Base-by-base conservation (phyloP, 2,888 invertebrate genomes). In the Himalopsyche japonica region DNA sequence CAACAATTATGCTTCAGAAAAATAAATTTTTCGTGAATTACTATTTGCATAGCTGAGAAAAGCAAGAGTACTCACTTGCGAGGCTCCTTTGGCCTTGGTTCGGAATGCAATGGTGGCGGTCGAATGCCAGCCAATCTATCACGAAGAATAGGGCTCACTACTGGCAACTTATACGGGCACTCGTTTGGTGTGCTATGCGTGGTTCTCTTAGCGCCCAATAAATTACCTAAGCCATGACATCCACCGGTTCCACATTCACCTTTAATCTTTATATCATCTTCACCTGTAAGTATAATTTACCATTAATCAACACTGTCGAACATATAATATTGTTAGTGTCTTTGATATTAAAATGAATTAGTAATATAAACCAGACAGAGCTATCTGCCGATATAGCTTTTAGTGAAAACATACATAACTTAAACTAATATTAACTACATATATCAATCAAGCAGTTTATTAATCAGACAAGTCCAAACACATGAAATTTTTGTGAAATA, bases 141-240 rank as follows among this genome's bases (percentile, higher is more conserved):
- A 87, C 88, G 88, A 87, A 87, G 89, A 83, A 88, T 83, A 20
- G 87, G 87, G 37, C 89, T 90, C 18, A 37, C 30, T 3, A 83
- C 47, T 10, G 86, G 86, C 30, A 86, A 81, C 18, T 86, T 90
- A 91, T 97, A 97, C 0, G 97, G 97, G 89, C 97, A 97, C 83
- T 95, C 93, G 80, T 94, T 93, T n/a, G 94, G 93, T 27, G 93
- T 93, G 82, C 93, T 93, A 91, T 97, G 97, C 80, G 94, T 94
- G 86, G 95, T 93, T 89, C 94, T 95, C 89, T 95, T 95, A 24
- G 96, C 94, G 81, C 97, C 97, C 89, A 94, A 95, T 79, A 95
- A 94, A 89, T 98, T 97, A n/a, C 98, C 98, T 88, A 96, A 94
- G 18, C 98, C 98, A 86, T 95, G 94, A 89, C 98, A 98, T 0